A percentile compares a stretch with the other conserved stretches of the same genome.
Conservation (phyloP, 2,797 vertebrate genomes). For the Galagoides demidoff region DNA sequence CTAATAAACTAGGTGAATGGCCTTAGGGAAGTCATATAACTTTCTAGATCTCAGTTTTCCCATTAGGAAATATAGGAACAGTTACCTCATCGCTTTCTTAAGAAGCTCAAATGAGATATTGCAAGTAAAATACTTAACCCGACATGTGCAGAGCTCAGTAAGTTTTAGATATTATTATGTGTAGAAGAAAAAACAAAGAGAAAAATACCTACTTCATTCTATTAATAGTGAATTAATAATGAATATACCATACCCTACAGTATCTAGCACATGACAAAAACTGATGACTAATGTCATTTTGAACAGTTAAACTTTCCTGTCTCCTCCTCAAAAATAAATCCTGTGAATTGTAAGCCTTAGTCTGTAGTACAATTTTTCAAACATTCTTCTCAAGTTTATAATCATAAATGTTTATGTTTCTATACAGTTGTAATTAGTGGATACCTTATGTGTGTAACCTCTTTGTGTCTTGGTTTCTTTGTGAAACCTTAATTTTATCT, state of each 20-base stretch:
- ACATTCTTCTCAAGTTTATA: background rate
- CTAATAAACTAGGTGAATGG: background rate
- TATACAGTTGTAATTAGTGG: background rate
- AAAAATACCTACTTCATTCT: background rate
- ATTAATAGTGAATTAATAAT: background rate
- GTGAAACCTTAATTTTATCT: background rate
- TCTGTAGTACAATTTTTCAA: background rate
- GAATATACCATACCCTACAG: background rate
- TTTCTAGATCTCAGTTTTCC: background rate
- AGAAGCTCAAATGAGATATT: background rate
- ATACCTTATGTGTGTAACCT: background rate
- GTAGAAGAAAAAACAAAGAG: background rate
- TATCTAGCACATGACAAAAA: background rate
- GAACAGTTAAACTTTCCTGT: background rate
- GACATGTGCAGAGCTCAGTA: background rate
- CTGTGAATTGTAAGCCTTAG: background rate
- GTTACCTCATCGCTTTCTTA: background rate
- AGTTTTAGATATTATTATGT: conserved; percentile 9
- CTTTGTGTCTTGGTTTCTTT: background rate
- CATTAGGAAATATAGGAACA: background rate
- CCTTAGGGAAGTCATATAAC: background rate
- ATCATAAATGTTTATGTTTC: background rate
- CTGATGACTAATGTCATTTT: background rate
- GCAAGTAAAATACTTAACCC: conserved; percentile 36
- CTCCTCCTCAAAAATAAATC: background rate